Percentiles rank a stretch among this genome's conserved stretches.
Evolutionary conservation across 2,888 invertebrate species (phyloP).

Genomic region (Lasioglossum calceatum): DNA sequence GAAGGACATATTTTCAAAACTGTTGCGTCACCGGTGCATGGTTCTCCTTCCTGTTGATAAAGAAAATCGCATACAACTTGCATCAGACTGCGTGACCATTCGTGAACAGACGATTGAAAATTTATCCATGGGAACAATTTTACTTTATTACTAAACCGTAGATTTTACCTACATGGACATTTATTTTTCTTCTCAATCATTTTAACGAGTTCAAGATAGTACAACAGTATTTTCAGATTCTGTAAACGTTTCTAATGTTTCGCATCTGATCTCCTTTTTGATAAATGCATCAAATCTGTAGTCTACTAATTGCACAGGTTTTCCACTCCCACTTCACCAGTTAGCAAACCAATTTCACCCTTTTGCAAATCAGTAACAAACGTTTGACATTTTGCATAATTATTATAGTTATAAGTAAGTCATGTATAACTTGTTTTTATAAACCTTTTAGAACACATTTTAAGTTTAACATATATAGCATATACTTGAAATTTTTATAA

Average conservation of each 20-base stretch:
- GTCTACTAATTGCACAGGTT: too few relatives aligned
- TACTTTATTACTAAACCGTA: neutral
- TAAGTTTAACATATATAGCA: too few relatives aligned
- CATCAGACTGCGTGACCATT: neutral
- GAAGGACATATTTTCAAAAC: slow-evolving; percentile 27
- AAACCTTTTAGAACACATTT: too few relatives aligned
- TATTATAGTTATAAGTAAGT: too few relatives aligned
- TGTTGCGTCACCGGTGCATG: slow-evolving; percentile 50
- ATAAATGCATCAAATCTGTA: neutral
- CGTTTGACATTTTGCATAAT: too few relatives aligned
- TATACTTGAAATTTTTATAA: too few relatives aligned
- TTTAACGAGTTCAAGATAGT: neutral
- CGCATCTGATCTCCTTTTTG: neutral
- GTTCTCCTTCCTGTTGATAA: slow-evolving; percentile 35
- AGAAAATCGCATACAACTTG: neutral
- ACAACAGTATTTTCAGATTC: neutral
- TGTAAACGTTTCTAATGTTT: neutral
- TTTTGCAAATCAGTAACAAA: too few relatives aligned
- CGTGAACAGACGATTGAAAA: neutral
- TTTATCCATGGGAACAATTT: neutral
- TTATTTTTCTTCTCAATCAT: neutral
- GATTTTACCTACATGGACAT: neutral
- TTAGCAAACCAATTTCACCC: too few relatives aligned
- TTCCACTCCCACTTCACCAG: too few relatives aligned
- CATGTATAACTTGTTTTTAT: too few relatives aligned